Evolutionary conservation across 2,888 invertebrate genomes (phyloP).

Genomic region (Heliconius charithonia): DNA sequence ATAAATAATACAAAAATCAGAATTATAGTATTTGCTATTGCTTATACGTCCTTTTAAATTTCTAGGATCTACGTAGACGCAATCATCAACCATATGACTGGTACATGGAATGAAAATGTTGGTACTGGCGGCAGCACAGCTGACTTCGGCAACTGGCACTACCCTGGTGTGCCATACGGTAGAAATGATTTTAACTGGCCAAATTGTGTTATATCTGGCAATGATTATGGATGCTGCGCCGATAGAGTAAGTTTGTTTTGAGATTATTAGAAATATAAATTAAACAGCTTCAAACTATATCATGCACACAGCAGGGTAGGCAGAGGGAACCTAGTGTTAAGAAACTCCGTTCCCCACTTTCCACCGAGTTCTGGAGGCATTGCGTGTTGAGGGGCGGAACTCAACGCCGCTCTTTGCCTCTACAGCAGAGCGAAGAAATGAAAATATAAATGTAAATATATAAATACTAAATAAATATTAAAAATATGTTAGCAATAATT

Average conservation of each 20-base stretch:
- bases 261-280: too few species aligned
- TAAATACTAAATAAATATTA: neutral
- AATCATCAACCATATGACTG: conserved; percentile 94
- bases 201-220: conserved; percentile 85
- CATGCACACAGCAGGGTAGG: too few species aligned
- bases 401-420: too few species aligned
- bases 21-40: neutral
- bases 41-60: neutral
- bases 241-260: conserved; percentile 68
- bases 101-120: conserved; percentile 72
- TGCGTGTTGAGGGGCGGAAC: too few species aligned
- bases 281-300: too few species aligned
- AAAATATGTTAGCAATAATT: neutral
- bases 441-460: too few species aligned
- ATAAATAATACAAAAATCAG: neutral
- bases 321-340: too few species aligned
- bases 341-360: too few species aligned
- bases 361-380: too few species aligned
- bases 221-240: conserved; percentile 86
- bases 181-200: conserved; percentile 87
- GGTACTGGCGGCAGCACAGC: conserved; percentile 87
- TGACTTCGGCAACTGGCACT: conserved; percentile 79
- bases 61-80: conserved; percentile 91
- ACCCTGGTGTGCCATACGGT: conserved; percentile 87
- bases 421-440: too few species aligned